Conservation (phyloP, 2,888 invertebrate genomes). For the Osedax frankpressi region DNA sequence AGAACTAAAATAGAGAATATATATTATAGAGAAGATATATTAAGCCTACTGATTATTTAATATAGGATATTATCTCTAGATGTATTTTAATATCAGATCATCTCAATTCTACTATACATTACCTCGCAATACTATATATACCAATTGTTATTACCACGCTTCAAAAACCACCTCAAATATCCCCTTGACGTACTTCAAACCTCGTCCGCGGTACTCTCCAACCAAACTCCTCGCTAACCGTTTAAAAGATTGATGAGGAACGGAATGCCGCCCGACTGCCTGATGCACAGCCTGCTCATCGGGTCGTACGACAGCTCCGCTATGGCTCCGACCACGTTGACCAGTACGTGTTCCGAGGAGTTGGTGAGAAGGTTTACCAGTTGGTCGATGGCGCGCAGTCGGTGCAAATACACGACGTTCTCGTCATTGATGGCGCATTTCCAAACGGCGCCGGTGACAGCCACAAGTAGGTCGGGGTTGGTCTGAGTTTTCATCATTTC, state of each 20-base stretch:
- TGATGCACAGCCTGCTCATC: slow-evolving; percentile 61
- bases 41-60: no score
- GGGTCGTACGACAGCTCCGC: slow-evolving; percentile 72
- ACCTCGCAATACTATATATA: no score
- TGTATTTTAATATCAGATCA: no score
- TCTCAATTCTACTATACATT: no score
- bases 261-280: slow-evolving; percentile 59
- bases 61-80: no score
- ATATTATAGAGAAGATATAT: no score
- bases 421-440: background rate
- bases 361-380: background rate
- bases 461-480: background rate
- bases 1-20: no score
- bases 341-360: slow-evolving; percentile 52
- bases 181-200: no score
- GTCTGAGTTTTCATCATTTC: background rate
- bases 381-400: background rate
- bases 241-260: slow-evolving; percentile 66
- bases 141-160: no score
- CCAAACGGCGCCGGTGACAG: background rate
- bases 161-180: no score
- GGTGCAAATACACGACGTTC: background rate
- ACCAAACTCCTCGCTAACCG: slow-evolving; percentile 12
- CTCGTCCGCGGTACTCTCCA: no score
- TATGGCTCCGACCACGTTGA: slow-evolving; percentile 77